Evolutionary conservation across 2,113 vertebrate species (phyloP), one percentile per base, ranked within the genome.

Genomic region (Poeciliopsis turrubarensis): DNA sequence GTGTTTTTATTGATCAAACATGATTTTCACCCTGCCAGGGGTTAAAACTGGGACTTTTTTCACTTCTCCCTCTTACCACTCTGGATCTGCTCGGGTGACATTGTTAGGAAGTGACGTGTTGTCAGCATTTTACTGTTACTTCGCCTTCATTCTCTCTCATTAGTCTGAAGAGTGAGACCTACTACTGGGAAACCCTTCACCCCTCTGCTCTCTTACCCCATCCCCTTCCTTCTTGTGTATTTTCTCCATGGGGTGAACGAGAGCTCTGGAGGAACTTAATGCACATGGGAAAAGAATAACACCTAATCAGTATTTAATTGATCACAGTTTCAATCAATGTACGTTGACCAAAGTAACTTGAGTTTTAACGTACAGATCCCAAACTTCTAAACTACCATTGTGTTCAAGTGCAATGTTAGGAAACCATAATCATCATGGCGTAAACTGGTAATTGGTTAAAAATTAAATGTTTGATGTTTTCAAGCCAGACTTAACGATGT

Each of bases 101-200:
- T 31, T 32, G 31, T 63, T 31, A 85, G 67, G 70, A 68, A 71
- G 67, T 64, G 62, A 54, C 39, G n/a, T 62, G 37, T 7, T 77
- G n/a, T 41, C 26, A 14, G 60, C 66, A 62, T n/a, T 72, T 68
- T 51, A 67, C 65, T 27, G 34, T 44, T 27, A 44, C 37, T 67
- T 67, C 62, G 51, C 60, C 81, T 79, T 84, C 79, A 57, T 84
- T 87, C 70, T 61, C 70, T 84, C 82, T 84, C 64, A 85, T 87
- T 87, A 85, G 70, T 85, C 76, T 85, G 82, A 87, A 73, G 81
- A 73, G 54, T 69, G 34, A 70, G 69, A 72, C 74, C 80, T 54
- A 30, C 77, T 75, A 70, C 77, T 80, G 80, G 22, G 77, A 72
- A 74, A 74, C 41, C 67, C 70, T 68, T 70, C 69, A 39, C 70